These are phyloP conservation scores for Coreoperca whiteheadi DNA, from an alignment of 2,113 vertebrate species.

Conservation along the genomic window DNA sequence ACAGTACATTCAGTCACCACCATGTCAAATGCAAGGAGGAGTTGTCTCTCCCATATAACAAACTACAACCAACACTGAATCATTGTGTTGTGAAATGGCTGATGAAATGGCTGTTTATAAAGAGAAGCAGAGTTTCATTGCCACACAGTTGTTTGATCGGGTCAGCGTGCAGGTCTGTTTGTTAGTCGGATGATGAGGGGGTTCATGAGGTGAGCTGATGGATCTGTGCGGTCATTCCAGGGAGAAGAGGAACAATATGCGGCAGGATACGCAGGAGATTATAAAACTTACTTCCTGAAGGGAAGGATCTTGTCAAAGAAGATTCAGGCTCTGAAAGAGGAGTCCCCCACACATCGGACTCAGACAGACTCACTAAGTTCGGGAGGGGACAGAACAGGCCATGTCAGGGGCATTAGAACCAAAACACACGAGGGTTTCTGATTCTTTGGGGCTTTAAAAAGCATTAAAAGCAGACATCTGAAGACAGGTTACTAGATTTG, in stretches of 20 bases:
- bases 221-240: constrained; percentile 64
- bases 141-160: constrained; percentile 37
- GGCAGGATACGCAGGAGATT: constrained; percentile 23
- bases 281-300: constrained; percentile 95
- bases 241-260: constrained; percentile 15
- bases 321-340: constrained; percentile 87
- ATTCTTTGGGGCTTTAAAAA: neutral
- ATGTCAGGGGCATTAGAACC: constrained; percentile 40
- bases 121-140: constrained; percentile 11
- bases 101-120: constrained; percentile 57
- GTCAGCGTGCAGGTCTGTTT: constrained; percentile 30
- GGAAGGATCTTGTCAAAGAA: constrained; percentile 90
- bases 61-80: constrained; percentile 19
- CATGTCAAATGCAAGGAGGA: constrained; percentile 57
- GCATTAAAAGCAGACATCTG: too few relatives aligned
- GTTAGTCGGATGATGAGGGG: constrained; percentile 45
- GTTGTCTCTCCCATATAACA: neutral
- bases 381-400: constrained; percentile 73
- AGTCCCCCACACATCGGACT: constrained; percentile 95
- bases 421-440: constrained; percentile 18
- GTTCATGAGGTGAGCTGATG: constrained; percentile 66
- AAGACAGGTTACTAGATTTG: too few relatives aligned
- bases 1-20: constrained; percentile 49
- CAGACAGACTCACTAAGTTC: constrained; percentile 88
- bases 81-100: constrained; percentile 51